Evolutionary conservation across 1,140 invertebrate species (phyloP).

Genomic region (Nephila pilipes): DNA sequence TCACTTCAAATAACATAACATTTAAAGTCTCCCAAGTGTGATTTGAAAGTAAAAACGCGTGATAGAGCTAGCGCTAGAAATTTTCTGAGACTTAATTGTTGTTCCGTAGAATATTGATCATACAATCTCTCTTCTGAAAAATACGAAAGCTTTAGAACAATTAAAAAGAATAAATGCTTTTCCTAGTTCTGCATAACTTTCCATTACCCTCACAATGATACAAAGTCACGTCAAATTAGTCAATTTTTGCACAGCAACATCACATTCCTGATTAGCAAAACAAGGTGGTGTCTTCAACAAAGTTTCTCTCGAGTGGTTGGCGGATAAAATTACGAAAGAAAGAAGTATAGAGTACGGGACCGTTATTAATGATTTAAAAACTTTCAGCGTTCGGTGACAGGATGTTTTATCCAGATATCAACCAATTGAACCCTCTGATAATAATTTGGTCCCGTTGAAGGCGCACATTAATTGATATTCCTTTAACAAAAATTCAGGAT

Average conservation of each 20-base stretch:
- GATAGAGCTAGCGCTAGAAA: too few relatives aligned
- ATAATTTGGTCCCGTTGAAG: neutral
- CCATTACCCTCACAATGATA: neutral
- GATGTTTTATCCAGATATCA: neutral
- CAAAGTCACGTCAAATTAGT: neutral
- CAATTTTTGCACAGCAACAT: neutral
- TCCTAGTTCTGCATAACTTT: too few relatives aligned
- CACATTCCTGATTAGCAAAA: neutral
- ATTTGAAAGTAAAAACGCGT: too few relatives aligned
- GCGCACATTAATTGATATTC: neutral
- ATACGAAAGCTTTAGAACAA: too few relatives aligned
- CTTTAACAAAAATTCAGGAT: neutral
- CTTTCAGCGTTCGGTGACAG: neutral
- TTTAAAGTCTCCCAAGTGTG: too few relatives aligned
- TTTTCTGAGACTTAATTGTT: too few relatives aligned
- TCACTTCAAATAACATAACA: too few relatives aligned
- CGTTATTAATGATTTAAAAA: constrained; percentile 5
- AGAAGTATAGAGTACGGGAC: neutral
- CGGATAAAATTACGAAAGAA: neutral
- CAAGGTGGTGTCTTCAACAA: too few relatives aligned
- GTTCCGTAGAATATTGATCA: too few relatives aligned
- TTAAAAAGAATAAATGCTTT: too few relatives aligned
- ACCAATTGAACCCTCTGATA: neutral
- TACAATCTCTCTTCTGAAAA: too few relatives aligned
- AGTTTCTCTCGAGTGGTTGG: too few relatives aligned